Evolutionary conservation across 2,113 vertebrate species (phyloP), one percentile per base, ranked within the genome.

Genomic region (Chaetodon auriga): DNA sequence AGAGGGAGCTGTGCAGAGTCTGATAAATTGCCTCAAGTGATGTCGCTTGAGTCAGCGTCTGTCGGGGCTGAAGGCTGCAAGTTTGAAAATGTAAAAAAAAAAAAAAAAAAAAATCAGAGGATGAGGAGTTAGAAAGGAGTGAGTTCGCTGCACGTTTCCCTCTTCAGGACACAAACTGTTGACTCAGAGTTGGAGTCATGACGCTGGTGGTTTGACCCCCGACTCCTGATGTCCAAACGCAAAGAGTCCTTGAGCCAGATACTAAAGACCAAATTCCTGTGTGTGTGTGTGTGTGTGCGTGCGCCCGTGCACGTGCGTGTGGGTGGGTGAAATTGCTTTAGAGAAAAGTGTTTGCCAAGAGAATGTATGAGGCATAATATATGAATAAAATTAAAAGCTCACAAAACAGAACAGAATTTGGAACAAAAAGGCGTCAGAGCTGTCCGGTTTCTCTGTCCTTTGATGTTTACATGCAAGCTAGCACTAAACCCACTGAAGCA

Each of bases 101-200:
- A n/a, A n/a, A n/a, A n/a, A 30, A 48, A 48, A 15, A 15, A 15
- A 48, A 45, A 45, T 48, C 46, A 15, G 14, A 14, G 14, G 46
- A 14, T 48, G 46, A 15, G 13, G 46, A 48, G 46, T 48, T 15
- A 48, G 46, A 48, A 48, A 48, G 46, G 15, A 48, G 46, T 48
- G 43, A 41, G 38, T 41, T 41, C 6, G 5, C 7, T 30, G 30
- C 53, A 36, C 4, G 4, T 15, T 2, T 8, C 38, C 5, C 1
- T 49, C 14, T 23, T 41, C 30, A n/a, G 61, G 55, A 54, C 71
- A 30, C 21, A 70, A 64, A 46, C 19, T 46, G 8, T 57, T 79
- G 60, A 57, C 9, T 53, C 14, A 4, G 38, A 58, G 30, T 30
- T 15, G 5, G 36, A 41, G 38, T 41, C 38, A 7, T 41, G 8